Evolutionary conservation across 2,888 invertebrate genomes (phyloP).

Genomic region (Sarcophaga variegata): DNA sequence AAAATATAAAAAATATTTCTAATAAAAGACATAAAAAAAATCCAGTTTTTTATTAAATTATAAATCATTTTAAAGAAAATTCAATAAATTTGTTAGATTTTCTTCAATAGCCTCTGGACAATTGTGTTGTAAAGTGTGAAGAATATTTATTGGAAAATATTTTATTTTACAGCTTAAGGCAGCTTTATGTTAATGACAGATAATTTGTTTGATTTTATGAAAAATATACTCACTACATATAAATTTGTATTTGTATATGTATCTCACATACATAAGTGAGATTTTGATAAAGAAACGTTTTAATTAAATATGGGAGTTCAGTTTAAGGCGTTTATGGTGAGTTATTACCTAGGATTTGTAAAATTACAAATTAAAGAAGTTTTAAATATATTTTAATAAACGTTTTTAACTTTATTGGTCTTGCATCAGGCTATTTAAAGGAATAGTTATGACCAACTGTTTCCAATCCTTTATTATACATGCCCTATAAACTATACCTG

Average conservation of each 20-base stretch:
- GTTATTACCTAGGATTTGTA: no score
- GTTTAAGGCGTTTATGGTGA: background rate
- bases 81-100: constrained; percentile 30
- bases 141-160: constrained; percentile 50
- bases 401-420: no score
- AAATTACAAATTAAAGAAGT: no score
- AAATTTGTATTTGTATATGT: no score
- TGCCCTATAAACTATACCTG: constrained; percentile 38
- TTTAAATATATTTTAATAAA: no score
- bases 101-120: constrained; percentile 13
- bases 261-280: no score
- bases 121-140: constrained; percentile 42
- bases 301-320: background rate
- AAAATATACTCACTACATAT: background rate
- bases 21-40: constrained; percentile 15
- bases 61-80: constrained; percentile 34
- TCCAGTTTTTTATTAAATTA: background rate
- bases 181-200: constrained; percentile 20
- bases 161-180: constrained; percentile 28
- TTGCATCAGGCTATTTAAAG: no score
- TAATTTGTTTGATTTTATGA: constrained; percentile 26
- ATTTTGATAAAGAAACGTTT: background rate
- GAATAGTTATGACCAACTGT: no score
- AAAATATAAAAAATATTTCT: constrained; percentile 48
- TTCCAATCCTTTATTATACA: constrained; percentile 32